Percentiles rank a stretch among this genome's conserved stretches.
Conservation (phyloP, 2,888 invertebrate genomes). For the Proisotoma minuta region DNA sequence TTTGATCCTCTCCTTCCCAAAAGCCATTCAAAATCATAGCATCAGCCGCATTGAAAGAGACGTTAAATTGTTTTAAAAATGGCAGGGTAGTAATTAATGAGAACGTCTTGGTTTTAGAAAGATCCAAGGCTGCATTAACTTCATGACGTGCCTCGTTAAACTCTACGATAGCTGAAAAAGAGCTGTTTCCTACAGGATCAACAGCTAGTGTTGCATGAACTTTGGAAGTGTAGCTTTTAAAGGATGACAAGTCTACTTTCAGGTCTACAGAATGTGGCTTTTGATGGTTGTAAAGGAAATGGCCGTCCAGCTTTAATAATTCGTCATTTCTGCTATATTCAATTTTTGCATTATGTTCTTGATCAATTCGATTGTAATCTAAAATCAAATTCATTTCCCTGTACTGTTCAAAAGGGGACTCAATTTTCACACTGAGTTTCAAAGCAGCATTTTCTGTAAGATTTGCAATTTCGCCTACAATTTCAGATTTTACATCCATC, state of each 20-base stretch:
- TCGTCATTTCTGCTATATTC: constrained; percentile 20
- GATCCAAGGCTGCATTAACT: constrained; percentile 30
- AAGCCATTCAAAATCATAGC: constrained; percentile 13
- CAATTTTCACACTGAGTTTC: constrained; percentile 25
- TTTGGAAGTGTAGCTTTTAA: constrained; percentile 20
- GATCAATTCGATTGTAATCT: constrained; percentile 24
- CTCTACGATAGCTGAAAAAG: constrained; percentile 27
- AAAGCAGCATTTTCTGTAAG: constrained; percentile 16
- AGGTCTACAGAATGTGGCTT: constrained; percentile 26
- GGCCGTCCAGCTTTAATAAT: constrained; percentile 20
- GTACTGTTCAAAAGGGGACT: constrained; percentile 38
- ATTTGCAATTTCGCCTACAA: constrained; percentile 31
- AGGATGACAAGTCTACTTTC: constrained; percentile 18
- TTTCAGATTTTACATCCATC: constrained; percentile 23
- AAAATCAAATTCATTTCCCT: constrained; percentile 28
- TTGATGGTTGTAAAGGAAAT: constrained; percentile 22
- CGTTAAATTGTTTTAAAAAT: constrained; percentile 22
- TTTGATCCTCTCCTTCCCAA: constrained; percentile 31
- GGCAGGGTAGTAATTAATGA: constrained; percentile 33
- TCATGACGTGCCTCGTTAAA: constrained; percentile 33
- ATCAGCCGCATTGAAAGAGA: constrained; percentile 17
- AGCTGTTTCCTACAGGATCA: constrained; percentile 25
- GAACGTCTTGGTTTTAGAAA: constrained; percentile 18
- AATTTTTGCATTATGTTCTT: constrained; percentile 13
- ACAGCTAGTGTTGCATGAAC: constrained; percentile 23